These are phyloP conservation scores for Enteromius fasciolatus DNA, from an alignment of 2,797 vertebrate genomes.

Conservation along the genomic window DNA sequence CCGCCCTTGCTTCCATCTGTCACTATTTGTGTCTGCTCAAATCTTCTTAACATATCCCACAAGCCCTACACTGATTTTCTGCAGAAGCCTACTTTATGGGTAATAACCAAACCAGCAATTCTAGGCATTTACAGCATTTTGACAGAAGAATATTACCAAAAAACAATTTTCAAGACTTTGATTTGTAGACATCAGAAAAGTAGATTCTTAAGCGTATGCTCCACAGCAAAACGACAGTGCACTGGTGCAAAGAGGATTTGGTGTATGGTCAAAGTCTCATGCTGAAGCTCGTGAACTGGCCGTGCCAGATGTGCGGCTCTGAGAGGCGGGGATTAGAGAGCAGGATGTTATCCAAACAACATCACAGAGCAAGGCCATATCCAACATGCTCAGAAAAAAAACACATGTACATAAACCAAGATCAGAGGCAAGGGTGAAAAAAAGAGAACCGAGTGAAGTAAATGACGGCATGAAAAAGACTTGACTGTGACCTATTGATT, in stretches of 20 bases:
- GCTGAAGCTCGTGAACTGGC: conserved; percentile 9
- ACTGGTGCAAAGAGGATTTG: conserved; percentile 58
- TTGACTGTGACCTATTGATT: neutral
- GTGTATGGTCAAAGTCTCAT: conserved; percentile 38
- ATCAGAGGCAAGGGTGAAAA: conserved; percentile 1
- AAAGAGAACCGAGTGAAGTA: conserved; percentile 13
- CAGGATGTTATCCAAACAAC: conserved; percentile 56
- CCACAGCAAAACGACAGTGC: neutral
- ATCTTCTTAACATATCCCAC: neutral
- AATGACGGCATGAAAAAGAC: neutral
- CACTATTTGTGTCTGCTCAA: neutral
- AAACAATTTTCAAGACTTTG: neutral
- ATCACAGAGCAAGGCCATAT: conserved; percentile 34
- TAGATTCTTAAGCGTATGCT: neutral
- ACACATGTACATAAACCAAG: neutral
- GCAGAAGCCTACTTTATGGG: neutral
- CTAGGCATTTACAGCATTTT: neutral
- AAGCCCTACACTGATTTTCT: neutral
- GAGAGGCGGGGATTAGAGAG: conserved; percentile 51
- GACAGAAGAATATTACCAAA: neutral
- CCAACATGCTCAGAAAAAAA: conserved; percentile 50
- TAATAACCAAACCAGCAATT: neutral
- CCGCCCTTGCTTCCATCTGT: neutral
- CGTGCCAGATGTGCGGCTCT: conserved; percentile 58
- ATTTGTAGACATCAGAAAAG: neutral